A percentile compares a stretch with the other conserved stretches of the same genome.
These are phyloP conservation scores for Platorchestia sp. DNA, from an alignment of 1,140 invertebrate genomes.

Conservation along the genomic window DNA sequence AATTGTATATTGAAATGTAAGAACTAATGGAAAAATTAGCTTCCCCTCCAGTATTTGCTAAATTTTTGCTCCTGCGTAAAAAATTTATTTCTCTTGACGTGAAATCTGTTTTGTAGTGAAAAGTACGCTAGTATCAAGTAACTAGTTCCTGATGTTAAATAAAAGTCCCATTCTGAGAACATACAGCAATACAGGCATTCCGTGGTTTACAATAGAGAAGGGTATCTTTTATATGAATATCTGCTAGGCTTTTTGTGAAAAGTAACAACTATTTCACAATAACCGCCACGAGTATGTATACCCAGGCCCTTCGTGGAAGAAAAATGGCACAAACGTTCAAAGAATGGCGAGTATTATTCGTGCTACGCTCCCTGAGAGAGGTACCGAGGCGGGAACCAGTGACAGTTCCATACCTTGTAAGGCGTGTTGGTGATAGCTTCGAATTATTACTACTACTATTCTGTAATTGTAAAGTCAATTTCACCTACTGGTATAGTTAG, in stretches of 20 bases:
- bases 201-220: background rate
- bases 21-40: no score
- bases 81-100: background rate
- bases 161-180: background rate
- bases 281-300: background rate
- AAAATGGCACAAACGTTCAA: background rate
- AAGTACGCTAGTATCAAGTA: background rate
- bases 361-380: background rate
- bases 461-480: constrained; percentile 4
- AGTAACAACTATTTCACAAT: background rate
- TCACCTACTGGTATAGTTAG: constrained; percentile 12
- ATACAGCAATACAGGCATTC: background rate
- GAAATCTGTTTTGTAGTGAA: background rate
- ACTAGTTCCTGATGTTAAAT: background rate
- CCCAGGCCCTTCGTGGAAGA: background rate
- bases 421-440: constrained; percentile 37
- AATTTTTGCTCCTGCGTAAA: background rate
- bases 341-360: background rate
- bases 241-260: background rate
- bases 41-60: no score
- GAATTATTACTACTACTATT: constrained; percentile 40
- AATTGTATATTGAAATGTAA: no score
- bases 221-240: background rate
- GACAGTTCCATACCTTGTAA: background rate
- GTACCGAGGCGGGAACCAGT: no score